These are phyloP conservation scores for Prunella himalayana DNA, from an alignment of 2,113 vertebrate genomes.

Conservation along the genomic window DNA sequence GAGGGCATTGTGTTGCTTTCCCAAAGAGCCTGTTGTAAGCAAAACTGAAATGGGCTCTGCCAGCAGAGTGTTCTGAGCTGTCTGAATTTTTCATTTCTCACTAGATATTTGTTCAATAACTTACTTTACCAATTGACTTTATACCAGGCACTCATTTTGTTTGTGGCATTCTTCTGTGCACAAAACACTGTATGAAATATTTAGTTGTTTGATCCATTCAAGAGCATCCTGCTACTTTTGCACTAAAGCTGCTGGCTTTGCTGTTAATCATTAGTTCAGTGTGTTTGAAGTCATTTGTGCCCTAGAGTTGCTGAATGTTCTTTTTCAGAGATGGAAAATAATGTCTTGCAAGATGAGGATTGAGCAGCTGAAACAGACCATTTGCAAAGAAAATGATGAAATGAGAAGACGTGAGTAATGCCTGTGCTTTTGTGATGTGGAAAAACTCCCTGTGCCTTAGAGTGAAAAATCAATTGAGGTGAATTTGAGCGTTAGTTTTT, in stretches of 20 bases:
- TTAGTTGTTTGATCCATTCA: not conserved
- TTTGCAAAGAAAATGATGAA: conserved; percentile 86
- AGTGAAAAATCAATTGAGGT: not conserved
- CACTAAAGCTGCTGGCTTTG: not conserved
- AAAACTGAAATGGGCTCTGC: not conserved
- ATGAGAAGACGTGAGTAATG: conserved; percentile 84
- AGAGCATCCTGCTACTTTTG: not conserved
- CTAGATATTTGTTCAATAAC: not conserved
- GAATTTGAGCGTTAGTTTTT: not conserved
- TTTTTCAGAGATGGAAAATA: conserved; percentile 94
- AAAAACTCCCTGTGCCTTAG: not conserved
- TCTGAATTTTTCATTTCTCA: not conserved
- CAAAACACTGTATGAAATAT: not conserved
- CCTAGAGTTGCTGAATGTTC: conserved; percentile 23
- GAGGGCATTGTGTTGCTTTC: not conserved
- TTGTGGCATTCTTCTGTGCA: not conserved
- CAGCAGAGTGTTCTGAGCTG: not conserved
- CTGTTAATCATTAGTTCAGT: conserved; percentile 6
- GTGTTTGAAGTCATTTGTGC: not conserved
- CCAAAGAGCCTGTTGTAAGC: not conserved
- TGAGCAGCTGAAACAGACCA: conserved; percentile 92
- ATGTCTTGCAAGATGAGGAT: conserved; percentile 97
- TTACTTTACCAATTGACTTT: not conserved
- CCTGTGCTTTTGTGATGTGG: not conserved
- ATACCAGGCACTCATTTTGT: not conserved